These are phyloP conservation scores for Galeruca laticollis DNA, from an alignment of 2,888 invertebrate species.

Conservation along the genomic window DNA sequence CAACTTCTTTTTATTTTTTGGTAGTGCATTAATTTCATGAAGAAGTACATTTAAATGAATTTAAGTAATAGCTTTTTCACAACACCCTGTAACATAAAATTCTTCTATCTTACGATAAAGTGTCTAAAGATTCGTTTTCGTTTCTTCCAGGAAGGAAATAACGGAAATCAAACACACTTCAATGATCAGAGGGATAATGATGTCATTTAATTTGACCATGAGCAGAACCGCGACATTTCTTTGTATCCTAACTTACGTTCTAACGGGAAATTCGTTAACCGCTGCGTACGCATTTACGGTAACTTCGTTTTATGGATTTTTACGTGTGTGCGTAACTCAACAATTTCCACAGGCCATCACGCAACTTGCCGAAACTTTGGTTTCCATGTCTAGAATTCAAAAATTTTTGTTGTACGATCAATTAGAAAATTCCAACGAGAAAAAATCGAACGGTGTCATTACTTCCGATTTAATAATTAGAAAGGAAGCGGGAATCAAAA, in stretches of 20 bases:
- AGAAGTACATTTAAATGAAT: too few species aligned
- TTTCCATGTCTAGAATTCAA: conserved; percentile 66
- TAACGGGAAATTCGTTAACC: conserved; percentile 71
- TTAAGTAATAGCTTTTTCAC: too few species aligned
- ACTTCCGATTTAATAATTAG: not conserved
- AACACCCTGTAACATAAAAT: too few species aligned
- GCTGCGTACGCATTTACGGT: conserved; percentile 80
- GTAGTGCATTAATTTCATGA: too few species aligned
- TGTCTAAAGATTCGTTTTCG: not conserved
- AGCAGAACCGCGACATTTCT: conserved; percentile 87
- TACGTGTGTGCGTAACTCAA: conserved; percentile 76
- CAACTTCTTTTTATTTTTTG: too few species aligned
- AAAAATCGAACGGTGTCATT: not conserved
- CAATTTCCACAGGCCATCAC: conserved; percentile 74
- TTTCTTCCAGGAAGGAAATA: conserved; percentile 74
- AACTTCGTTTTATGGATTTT: conserved; percentile 80
- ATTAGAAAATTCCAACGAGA: conserved; percentile 18
- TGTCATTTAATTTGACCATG: conserved; percentile 79
- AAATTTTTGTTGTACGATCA: conserved; percentile 68
- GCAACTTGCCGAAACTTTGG: conserved; percentile 76
- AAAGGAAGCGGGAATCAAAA: conserved; percentile 14
- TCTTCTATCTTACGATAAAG: not conserved
- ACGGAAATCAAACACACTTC: conserved; percentile 73
- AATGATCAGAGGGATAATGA: conserved; percentile 75
- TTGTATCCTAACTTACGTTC: conserved; percentile 81